Evolutionary conservation across 2,113 vertebrate genomes (phyloP).

Genomic region (Carassius auratus): DNA sequence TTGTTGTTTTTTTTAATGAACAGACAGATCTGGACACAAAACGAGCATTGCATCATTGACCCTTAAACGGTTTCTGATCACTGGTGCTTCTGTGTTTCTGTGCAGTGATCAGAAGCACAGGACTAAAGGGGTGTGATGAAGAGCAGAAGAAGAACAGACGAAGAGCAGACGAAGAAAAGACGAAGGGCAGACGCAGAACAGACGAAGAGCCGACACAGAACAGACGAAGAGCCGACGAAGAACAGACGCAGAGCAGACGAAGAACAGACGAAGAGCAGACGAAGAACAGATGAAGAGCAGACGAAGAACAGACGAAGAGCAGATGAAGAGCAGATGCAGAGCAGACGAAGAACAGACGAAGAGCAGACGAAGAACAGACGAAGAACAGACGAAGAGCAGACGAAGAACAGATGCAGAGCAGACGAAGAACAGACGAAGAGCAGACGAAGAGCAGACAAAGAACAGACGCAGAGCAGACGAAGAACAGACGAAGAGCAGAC

Average conservation of each 20-base stretch:
- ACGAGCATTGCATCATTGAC: not conserved
- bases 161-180: too few relatives aligned
- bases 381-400: not conserved
- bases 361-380: not conserved
- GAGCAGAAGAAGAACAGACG: not conserved
- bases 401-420: too few relatives aligned
- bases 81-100: not conserved
- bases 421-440: too few relatives aligned
- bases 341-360: too few relatives aligned
- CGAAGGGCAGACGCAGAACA: not conserved
- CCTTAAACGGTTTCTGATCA: not conserved
- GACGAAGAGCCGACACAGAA: not conserved
- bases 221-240: not conserved
- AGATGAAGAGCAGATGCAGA: not conserved
- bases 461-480: too few relatives aligned
- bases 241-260: not conserved
- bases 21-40: not conserved
- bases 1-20: too few relatives aligned
- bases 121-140: not conserved
- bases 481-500: too few relatives aligned
- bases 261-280: not conserved
- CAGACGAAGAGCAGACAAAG: too few relatives aligned
- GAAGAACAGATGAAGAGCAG: not conserved
- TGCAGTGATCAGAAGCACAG: conserved; percentile 11
- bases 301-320: not conserved